Evolutionary conservation across 2,797 vertebrate genomes (phyloP).

Genomic region (Spinus olivaceus): DNA sequence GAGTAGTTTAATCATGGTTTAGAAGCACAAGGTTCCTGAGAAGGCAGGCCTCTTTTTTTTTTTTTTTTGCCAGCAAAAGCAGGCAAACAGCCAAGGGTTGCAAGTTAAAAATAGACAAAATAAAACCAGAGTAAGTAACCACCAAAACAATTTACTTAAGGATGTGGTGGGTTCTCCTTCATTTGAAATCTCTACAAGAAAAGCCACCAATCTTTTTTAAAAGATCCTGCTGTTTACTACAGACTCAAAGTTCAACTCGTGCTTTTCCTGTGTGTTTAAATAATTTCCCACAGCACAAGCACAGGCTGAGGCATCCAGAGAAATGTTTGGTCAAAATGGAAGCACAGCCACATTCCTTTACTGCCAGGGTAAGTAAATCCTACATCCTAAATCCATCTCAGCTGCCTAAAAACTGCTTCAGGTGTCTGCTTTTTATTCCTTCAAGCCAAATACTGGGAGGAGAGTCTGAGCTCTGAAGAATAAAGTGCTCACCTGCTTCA

Average conservation of each 20-base stretch:
- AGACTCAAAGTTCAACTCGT: background rate
- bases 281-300: constrained; percentile 12
- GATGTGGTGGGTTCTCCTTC: constrained; percentile 62
- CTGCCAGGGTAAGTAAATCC: background rate
- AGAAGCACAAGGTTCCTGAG: background rate
- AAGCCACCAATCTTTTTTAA: constrained; percentile 48
- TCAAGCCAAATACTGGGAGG: background rate
- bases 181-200: constrained; percentile 53
- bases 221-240: constrained; percentile 54
- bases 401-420: background rate
- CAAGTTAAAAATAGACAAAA: constrained; percentile 62
- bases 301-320: background rate
- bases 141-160: constrained; percentile 63
- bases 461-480: background rate
- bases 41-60: background rate
- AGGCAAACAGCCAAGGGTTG: constrained; percentile 15
- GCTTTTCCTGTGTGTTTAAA: background rate
- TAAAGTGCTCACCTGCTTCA: background rate
- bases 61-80: constrained; percentile 8
- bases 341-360: background rate
- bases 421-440: background rate
- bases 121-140: constrained; percentile 57
- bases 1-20: background rate
- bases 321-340: background rate
- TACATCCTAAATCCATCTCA: background rate